Base-by-base conservation (phyloP, 2,797 vertebrate genomes). In the Anableps anableps region DNA sequence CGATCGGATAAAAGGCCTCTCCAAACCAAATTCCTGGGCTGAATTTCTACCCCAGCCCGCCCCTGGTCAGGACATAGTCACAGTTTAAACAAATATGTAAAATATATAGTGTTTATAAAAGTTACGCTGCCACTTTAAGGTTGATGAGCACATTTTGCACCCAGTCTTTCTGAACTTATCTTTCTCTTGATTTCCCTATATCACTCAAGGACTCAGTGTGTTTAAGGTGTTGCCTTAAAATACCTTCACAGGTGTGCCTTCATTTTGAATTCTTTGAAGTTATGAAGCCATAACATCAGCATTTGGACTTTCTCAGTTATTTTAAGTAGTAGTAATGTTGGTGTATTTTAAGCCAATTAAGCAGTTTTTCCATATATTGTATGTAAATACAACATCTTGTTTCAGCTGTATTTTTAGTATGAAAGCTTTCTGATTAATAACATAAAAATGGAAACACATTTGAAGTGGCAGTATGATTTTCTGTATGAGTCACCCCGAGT, bases 331-430 rank as follows among this genome's bases (percentile, higher is more conserved):
- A 41, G 9, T 23, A 21, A 4, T 26, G 34, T 66, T 19, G 16
- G 21, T 21, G 19, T 66, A 68, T n/a, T n/a, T n/a, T n/a, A 23
- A 29, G 14, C 29, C 13, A 1, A 29, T 29, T 10, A 21, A 34
- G 7, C 14, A 21, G 19, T 66, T 68, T 17, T 26, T 43, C 31
- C 43, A 43, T 41, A 41, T 26, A 41, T 41, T 23, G 23, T 45
- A 45, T 71, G 14, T 29, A 71, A 45, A 71, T 29, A 29, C 3
- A 17, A 41, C 38, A 45, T 17, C 41, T 45, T 16, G 26, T 71
- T 71, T 71, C 13, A 45, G 41, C 26, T 47, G 41, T 71, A 71
- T 45, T 71, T 71, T 71, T 29, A 71, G 68, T 9, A 71, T 17
- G 7, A 47, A 47, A 19, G 34, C 34, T 74, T 74, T 21, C 21